Percentiles rank a stretch among this genome's conserved stretches.
phyloP scores from a whole-genome alignment of 2,888 invertebrate species.

The Sicus ferrugineus region DNA sequence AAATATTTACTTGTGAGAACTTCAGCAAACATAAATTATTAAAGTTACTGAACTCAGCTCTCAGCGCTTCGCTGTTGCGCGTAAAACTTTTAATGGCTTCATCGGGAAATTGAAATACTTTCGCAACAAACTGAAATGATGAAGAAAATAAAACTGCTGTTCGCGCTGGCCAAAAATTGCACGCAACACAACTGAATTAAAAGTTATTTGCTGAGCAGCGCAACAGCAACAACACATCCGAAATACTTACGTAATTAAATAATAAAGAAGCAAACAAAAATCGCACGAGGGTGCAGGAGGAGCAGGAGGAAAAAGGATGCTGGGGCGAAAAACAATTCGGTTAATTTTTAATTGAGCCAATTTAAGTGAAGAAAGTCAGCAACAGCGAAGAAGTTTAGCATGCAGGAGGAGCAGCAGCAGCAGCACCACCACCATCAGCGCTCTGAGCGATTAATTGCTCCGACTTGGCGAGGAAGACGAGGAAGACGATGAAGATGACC shows the following conservation, averaged over 20 bases:
- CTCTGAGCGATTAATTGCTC: slow-evolving; percentile 21
- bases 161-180: slow-evolving; percentile 10
- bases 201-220: background rate
- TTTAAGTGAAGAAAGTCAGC: slow-evolving; percentile 15
- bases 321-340: slow-evolving; percentile 29
- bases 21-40: background rate
- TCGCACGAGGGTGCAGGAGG: background rate
- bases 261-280: background rate
- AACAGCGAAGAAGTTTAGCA: background rate
- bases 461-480: background rate
- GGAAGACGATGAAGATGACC: no score
- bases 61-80: no score
- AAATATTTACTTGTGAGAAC: slow-evolving; percentile 15
- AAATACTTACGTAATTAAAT: slow-evolving; percentile 18
- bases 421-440: background rate
- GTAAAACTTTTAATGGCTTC: slow-evolving; percentile 20
- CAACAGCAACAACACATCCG: background rate
- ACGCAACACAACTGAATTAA: slow-evolving; percentile 12
- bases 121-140: background rate
- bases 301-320: background rate
- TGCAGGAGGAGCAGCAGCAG: background rate
- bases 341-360: slow-evolving; percentile 37
- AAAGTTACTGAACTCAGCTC: no score
- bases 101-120: slow-evolving; percentile 20
- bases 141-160: background rate